phyloP scores from a whole-genome alignment of 2,888 invertebrate species.

The Eristalis intricaria region DNA sequence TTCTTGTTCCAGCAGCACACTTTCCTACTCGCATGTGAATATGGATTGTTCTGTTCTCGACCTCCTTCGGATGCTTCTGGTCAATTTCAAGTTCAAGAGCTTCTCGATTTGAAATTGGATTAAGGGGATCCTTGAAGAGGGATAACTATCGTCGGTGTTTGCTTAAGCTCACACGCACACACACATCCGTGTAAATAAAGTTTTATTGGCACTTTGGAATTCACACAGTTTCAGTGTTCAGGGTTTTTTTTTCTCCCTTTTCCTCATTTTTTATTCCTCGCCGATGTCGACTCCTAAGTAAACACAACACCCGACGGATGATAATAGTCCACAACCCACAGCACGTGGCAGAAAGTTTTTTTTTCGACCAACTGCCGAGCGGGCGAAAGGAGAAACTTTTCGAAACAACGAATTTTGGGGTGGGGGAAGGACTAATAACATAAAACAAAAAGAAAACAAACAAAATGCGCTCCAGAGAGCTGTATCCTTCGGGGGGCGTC shows the following conservation, averaged over 20 bases:
- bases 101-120: conserved; percentile 1
- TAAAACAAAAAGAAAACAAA: conserved; percentile 18
- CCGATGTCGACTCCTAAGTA: conserved; percentile 23
- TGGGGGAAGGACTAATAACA: neutral
- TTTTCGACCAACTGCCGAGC: neutral
- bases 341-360: conserved; percentile 37
- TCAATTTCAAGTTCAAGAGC: conserved; percentile 18
- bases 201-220: conserved; percentile 44
- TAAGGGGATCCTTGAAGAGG: neutral
- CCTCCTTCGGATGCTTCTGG: neutral
- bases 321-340: neutral
- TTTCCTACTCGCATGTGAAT: neutral
- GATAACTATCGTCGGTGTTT: conserved; percentile 2
- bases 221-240: neutral
- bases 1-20: neutral
- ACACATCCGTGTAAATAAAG: conserved; percentile 15
- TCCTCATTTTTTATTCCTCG: neutral
- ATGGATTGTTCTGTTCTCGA: neutral
- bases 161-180: neutral
- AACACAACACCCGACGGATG: conserved; percentile 18
- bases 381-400: neutral
- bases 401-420: neutral
- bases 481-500: neutral
- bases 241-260: neutral
- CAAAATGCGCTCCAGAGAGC: conserved; percentile 23